Conservation (phyloP, 2,888 invertebrate species). For the Chymomyza amoena region DNA sequence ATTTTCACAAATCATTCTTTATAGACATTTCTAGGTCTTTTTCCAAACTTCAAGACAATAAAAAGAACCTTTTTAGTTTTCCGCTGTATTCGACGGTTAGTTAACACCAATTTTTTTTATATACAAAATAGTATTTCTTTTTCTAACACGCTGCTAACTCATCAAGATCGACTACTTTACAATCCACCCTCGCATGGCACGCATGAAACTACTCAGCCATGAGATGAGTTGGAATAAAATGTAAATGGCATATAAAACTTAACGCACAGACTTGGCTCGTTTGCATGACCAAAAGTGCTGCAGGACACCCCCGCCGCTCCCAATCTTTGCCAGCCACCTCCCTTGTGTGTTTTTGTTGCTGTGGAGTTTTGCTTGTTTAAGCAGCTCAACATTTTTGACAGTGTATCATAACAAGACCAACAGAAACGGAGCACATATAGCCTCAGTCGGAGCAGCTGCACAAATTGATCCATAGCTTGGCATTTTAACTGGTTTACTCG, state of each 20-base stretch:
- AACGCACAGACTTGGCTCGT: conserved; percentile 3
- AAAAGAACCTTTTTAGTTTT: too few species aligned
- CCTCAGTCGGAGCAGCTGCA: conserved; percentile 35
- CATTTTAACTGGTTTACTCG: conserved; percentile 47
- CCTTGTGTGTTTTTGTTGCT: neutral
- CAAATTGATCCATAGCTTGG: conserved; percentile 53
- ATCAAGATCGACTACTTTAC: too few species aligned
- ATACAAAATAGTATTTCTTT: too few species aligned
- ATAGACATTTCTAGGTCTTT: too few species aligned
- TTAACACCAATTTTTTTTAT: too few species aligned
- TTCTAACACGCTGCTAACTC: too few species aligned
- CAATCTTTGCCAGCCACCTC: neutral
- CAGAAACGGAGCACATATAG: neutral
- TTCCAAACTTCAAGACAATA: too few species aligned
- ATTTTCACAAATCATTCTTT: too few species aligned
- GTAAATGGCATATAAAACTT: conserved; percentile 37
- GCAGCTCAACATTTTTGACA: conserved; percentile 60
- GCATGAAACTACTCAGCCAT: conserved; percentile 55
- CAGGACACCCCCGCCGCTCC: neutral
- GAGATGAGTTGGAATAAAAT: conserved; percentile 60
- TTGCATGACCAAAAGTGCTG: neutral
- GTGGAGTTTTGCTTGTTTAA: conserved; percentile 42
- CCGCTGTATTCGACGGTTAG: too few species aligned
- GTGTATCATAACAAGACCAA: conserved; percentile 40
- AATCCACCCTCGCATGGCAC: conserved; percentile 22